Percentiles rank a stretch among this genome's conserved stretches.
phyloP scores from a whole-genome alignment of 2,113 vertebrate species.

The Nycticryphes semicollaris region DNA sequence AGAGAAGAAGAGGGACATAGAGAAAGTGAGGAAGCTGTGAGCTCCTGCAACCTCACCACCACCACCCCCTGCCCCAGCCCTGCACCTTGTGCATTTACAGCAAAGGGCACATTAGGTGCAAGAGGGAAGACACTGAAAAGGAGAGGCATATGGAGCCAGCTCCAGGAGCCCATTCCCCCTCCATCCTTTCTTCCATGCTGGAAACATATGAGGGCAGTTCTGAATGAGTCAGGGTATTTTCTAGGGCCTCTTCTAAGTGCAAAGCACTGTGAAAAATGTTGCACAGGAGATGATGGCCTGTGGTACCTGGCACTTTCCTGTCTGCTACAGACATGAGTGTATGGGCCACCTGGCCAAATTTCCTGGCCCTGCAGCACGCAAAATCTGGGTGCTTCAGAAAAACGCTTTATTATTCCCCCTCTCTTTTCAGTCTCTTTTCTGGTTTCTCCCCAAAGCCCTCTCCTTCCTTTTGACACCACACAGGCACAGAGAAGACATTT shows the following conservation, averaged over 20 bases:
- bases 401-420: not conserved
- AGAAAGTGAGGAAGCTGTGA: not conserved
- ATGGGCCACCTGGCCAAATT: not conserved
- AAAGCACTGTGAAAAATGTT: not conserved
- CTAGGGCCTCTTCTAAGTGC: not conserved
- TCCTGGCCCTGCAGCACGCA: not conserved
- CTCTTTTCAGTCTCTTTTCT: not conserved
- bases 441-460: not conserved
- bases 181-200: not conserved
- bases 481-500: not conserved
- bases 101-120: not conserved
- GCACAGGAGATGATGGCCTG: not conserved
- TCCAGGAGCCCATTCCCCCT: accelerated
- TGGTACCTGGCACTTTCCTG: not conserved
- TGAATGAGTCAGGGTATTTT: not conserved
- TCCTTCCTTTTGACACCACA: not conserved
- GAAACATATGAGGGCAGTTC: not conserved
- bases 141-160: not conserved
- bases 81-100: not conserved
- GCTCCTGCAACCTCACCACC: not conserved
- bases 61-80: too few species aligned
- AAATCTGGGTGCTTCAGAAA: not conserved
- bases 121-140: not conserved
- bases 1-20: not conserved
- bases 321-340: not conserved